phyloP scores from a whole-genome alignment of 2,888 invertebrate species.

The Xylota segnis region DNA sequence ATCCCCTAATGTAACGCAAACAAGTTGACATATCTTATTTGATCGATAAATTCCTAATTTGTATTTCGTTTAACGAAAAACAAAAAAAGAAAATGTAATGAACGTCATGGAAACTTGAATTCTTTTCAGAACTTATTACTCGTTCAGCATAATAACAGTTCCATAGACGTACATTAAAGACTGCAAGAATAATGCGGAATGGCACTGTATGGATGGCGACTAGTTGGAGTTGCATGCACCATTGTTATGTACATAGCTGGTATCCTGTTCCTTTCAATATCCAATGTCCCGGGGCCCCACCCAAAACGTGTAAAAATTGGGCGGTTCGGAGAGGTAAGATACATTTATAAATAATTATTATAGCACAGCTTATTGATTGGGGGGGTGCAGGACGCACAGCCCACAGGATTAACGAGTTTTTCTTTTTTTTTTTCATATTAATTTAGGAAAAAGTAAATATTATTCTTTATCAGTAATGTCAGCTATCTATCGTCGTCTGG shows the following conservation, averaged over 20 bases:
- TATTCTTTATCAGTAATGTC: background rate
- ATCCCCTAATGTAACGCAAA: constrained; percentile 3
- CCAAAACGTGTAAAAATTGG: constrained; percentile 82
- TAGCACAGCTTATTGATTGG: background rate
- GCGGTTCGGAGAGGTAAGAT: constrained; percentile 82
- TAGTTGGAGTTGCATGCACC: constrained; percentile 84
- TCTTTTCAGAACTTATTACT: constrained; percentile 51
- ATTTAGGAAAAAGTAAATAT: background rate
- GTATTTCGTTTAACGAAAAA: constrained; percentile 8
- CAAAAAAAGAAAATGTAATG: constrained; percentile 4
- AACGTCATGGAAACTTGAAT: constrained; percentile 26
- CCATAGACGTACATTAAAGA: constrained; percentile 70
- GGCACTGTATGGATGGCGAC: constrained; percentile 84
- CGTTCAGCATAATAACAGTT: constrained; percentile 58
- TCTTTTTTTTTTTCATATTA: background rate
- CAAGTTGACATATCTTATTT: constrained; percentile 47
- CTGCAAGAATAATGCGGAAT: constrained; percentile 80
- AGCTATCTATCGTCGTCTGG: background rate
- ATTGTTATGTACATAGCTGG: constrained; percentile 84
- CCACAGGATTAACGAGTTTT: background rate
- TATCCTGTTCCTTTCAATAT: constrained; percentile 84
- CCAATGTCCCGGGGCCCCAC: constrained; percentile 83
- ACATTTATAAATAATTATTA: background rate
- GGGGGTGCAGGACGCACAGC: background rate
- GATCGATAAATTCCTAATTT: constrained; percentile 61